A percentile compares a stretch with the other conserved stretches of the same genome.
Evolutionary conservation across 2,113 vertebrate species (phyloP).

Genomic region (Seriola aureovittata): DNA sequence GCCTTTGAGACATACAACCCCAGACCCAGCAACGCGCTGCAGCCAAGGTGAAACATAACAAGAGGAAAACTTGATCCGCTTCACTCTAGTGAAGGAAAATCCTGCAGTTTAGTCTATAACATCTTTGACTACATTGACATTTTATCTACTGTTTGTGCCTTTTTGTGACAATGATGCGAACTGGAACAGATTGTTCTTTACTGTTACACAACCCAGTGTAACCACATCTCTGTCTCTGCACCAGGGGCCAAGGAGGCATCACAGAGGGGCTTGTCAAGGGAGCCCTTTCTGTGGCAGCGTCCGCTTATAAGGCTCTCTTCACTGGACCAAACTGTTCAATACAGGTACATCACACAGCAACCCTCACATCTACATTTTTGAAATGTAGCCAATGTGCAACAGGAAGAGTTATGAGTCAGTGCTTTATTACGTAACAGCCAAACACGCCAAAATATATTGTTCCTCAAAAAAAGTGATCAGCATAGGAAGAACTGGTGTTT

Average conservation of each 20-base stretch:
- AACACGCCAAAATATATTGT: too few relatives aligned
- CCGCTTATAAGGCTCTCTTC: slow-evolving; percentile 97
- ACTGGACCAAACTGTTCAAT: slow-evolving; percentile 89
- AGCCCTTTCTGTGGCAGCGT: slow-evolving; percentile 97
- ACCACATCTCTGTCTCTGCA: slow-evolving; percentile 36
- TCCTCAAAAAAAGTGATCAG: too few relatives aligned
- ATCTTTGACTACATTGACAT: too few relatives aligned
- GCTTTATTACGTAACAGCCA: too few relatives aligned
- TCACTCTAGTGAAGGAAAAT: neutral
- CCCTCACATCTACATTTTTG: too few relatives aligned
- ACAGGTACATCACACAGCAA: slow-evolving; percentile 82
- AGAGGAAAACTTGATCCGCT: neutral
- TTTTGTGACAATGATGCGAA: neutral
- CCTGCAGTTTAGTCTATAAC: neutral
- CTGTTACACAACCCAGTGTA: neutral
- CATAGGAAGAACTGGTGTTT: too few relatives aligned
- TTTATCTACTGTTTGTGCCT: neutral
- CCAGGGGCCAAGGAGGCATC: slow-evolving; percentile 85
- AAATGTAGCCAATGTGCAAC: too few relatives aligned
- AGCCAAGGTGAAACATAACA: slow-evolving; percentile 76
- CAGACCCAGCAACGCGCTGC: slow-evolving; percentile 79
- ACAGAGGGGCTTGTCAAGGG: slow-evolving; percentile 96
- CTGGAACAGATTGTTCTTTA: neutral
- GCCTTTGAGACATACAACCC: slow-evolving; percentile 83
- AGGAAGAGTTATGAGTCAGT: too few relatives aligned